Evolutionary conservation across 2,888 invertebrate species (phyloP), one percentile per base, ranked within the genome.

Genomic region (Julus scandinavius): DNA sequence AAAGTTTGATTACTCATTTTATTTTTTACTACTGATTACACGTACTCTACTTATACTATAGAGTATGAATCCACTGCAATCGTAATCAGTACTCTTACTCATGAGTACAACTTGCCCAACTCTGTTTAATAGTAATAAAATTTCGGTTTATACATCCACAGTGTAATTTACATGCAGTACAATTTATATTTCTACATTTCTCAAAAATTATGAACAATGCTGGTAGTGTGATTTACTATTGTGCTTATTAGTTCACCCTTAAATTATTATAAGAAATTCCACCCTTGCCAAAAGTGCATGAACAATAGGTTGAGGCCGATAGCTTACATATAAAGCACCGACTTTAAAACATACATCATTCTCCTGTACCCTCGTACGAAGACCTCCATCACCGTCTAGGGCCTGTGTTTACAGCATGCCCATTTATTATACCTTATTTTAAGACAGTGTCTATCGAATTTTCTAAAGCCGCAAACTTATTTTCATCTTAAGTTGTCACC

Each of bases 401-500:
- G 72, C n/a, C 72, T 72, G 9, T 80, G 80, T 80, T 80, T 80
- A 80, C 38, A 38, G 80, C 80, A 80, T 15, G 80, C 38, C 80
- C 80, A 80, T 80, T 80, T 80, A 80, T 80, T 80, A 80, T 38
- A 80, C 80, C 80, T 80, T 80, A 80, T 80, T 80, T 80, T 80
- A 80, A 80, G 80, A 40, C 80, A 80, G 80, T 80, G 80, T 80
- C 80, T 80, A 80, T 80, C 80, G 80, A 29, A 80, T 80, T 80
- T 80, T 80, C 80, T 29, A 80, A 80, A 80, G 80, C 80, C 80
- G 80, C 80, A 80, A 80, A 80, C 80, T 80, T 80, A 80, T 80
- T 80, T 80, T 85, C 85, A 49, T 85, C 85, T 85, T 85, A 49
- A 41, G 85, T 85, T 85, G 85, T 85, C 85, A 85, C 49, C 50